phyloP scores from a whole-genome alignment of 64 coral and sea anemone genomes.

The Astreopora myriophthalma region DNA sequence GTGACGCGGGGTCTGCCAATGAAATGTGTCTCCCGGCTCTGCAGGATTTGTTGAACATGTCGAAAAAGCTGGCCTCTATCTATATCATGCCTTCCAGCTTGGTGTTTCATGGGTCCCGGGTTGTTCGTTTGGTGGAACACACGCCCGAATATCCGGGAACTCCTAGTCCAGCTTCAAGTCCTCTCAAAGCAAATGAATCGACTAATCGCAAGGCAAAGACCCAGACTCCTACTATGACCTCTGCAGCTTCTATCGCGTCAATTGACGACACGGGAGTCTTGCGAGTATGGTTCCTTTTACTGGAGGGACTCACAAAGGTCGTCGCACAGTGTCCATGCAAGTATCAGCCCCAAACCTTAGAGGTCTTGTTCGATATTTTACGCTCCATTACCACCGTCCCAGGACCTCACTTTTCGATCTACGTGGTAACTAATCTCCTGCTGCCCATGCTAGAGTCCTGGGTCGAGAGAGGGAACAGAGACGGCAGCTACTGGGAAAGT shows the following conservation, averaged over 20 bases:
- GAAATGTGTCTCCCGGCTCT: conserved; percentile 95
- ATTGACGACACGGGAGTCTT: conserved; percentile 97
- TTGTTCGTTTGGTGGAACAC: conserved; percentile 68
- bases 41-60: conserved; percentile 80
- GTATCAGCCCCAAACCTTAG: conserved; percentile 97
- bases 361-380: conserved; percentile 93
- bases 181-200: conserved; percentile 26
- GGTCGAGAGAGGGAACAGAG: conserved; percentile 86
- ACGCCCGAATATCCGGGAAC: conserved; percentile 37
- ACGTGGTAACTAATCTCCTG: conserved; percentile 81
- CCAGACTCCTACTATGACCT: conserved; percentile 23
- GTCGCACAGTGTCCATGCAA: conserved; percentile 88
- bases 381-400: conserved; percentile 87
- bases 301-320: conserved; percentile 93
- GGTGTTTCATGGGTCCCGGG: conserved; percentile 90
- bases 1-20: conserved; percentile 57
- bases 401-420: conserved; percentile 97
- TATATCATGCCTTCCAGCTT: conserved; percentile 96
- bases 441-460: conserved; percentile 91
- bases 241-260: conserved; percentile 78
- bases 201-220: conserved; percentile 22
- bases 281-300: conserved; percentile 96
- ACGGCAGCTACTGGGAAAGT: conserved; percentile 89
- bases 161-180: conserved; percentile 54
- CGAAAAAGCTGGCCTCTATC: conserved; percentile 94